Base-by-base conservation (phyloP, 2,888 invertebrate species). In the Fabriciana adippe region DNA sequence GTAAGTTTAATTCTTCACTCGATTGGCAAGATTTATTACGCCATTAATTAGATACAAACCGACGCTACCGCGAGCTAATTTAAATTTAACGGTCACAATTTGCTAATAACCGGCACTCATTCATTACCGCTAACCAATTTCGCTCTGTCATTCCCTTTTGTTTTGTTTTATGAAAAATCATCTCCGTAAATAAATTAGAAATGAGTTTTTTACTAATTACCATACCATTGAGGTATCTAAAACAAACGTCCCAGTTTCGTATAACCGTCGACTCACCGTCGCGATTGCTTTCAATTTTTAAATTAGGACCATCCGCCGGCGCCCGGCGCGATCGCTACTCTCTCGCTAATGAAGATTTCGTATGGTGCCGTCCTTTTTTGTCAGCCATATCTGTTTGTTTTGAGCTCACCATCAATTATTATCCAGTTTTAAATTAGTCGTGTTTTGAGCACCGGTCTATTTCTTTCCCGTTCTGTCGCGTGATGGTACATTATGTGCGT, bases 351-450 rank as follows among this genome's bases (percentile, higher is more conserved):
- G 85, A 87, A 87, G 88, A 87, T 88, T 90, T 85, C 84, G 88
- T 88, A 88, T 89, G 78, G 81, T 78, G 77, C 86, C 86, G 81
- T 88, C 88, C 88, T 90, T 90, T 90, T 91, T 90, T 89, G 89
- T 91, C 89, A 85, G 90, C 88, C 89, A 89, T 89, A 80, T 89
- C 88, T 92, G 91, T 92, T 92, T 92, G 90, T 90, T 92, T 92
- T 90, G 87, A 88, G 86, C 82, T 87, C 88, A 84, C 85, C 89
- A 87, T 92, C 92, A 91, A 90, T 92, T 90, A 90, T 90, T 88
- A 89, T 88, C 84, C 83, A 82, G 88, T 90, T 91, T 90, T 87
- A 89, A 90, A 91, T 90, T 89, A 90, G 87, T 82, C 75, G 82
- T 80, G 85, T 85, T 77, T 71, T 80, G 81, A 81, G 81, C 89